Evolutionary conservation across 2,797 vertebrate genomes (phyloP), one percentile per base, ranked within the genome.

Genomic region (Fringilla coelebs): DNA sequence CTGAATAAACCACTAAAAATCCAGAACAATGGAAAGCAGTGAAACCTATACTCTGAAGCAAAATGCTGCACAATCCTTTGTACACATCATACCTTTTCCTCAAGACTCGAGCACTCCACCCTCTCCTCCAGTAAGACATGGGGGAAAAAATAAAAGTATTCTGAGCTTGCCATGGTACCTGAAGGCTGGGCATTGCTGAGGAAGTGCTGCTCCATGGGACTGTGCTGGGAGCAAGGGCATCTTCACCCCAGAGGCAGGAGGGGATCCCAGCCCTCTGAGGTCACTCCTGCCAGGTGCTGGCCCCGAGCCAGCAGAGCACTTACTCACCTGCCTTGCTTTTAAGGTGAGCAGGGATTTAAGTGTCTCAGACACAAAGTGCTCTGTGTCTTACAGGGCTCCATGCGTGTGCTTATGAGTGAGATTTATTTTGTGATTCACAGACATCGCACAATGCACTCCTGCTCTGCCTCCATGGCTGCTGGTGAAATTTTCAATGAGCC

Each of bases 251-350:
- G 41, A 54, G 72, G 36, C 83, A 68, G 38, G 41, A 80, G 41
- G 58, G 58, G 54, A 82, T 82, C 80, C 74, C 36, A 18, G 0
- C 2, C 20, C 84, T 48, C 68, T 6, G 46, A 85, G 89, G 76
- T 79, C 77, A 32, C 43, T 51, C 25, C 54, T 70, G 46, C 6
- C 19, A 66, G 63, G 48, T 0, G 0, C 73, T 95, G 95, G 88
- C 90, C 76, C 63, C 2, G 5, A 31, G 91, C 91, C 96, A 95
- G 84, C 46, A 70, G 54, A 89, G 88, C 92, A 94, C 89, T 96
- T 20, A 66, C 77, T 82, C 89, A 95, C 89, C 88, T 96, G 92
- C 74, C 73, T 58, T 7, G 80, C 92, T 82, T 58, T 89, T 38
- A 25, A 93, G 92, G 89, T 85, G 45, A 91, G 84, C 57, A 13